phyloP scores from a whole-genome alignment of 1,140 invertebrate species.

The Drosophila repleta region DNA sequence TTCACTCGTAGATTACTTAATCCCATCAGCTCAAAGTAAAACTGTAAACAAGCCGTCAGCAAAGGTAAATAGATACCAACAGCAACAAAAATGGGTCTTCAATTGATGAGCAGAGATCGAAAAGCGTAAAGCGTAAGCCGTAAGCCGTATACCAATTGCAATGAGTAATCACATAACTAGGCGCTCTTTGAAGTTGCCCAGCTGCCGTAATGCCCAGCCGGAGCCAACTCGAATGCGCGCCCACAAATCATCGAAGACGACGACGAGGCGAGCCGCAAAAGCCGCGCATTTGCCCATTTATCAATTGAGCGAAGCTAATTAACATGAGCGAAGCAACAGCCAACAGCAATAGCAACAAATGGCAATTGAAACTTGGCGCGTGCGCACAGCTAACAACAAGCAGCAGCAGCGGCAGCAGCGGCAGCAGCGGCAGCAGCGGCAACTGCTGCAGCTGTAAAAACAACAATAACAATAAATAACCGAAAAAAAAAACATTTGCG shows the following conservation, averaged over 20 bases:
- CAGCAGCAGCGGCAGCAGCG: neutral
- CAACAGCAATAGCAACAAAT: slow-evolving; percentile 20
- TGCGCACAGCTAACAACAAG: slow-evolving; percentile 28
- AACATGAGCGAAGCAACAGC: slow-evolving; percentile 33
- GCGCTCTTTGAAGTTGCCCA: neutral
- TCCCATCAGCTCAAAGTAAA: neutral
- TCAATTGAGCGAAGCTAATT: slow-evolving; percentile 52
- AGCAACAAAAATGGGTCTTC: slow-evolving; percentile 6
- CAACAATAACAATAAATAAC: slow-evolving; percentile 7
- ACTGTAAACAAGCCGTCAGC: slow-evolving; percentile 7
- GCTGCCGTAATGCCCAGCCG: neutral
- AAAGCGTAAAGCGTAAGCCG: no score
- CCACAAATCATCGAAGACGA: slow-evolving; percentile 7
- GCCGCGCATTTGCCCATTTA: slow-evolving; percentile 31
- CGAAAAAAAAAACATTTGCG: neutral
- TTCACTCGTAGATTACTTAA: neutral
- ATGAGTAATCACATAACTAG: neutral
- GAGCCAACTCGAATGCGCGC: neutral
- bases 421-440: neutral
- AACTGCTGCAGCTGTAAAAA: neutral
- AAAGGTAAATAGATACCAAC: neutral
- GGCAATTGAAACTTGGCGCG: slow-evolving; percentile 21
- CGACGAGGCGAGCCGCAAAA: slow-evolving; percentile 7
- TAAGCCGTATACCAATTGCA: slow-evolving; percentile 4
- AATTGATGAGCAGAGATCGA: no score